Percentiles rank a stretch among this genome's conserved stretches.
Conservation (phyloP, 1,140 invertebrate genomes). For the Drosophila nannoptera region DNA sequence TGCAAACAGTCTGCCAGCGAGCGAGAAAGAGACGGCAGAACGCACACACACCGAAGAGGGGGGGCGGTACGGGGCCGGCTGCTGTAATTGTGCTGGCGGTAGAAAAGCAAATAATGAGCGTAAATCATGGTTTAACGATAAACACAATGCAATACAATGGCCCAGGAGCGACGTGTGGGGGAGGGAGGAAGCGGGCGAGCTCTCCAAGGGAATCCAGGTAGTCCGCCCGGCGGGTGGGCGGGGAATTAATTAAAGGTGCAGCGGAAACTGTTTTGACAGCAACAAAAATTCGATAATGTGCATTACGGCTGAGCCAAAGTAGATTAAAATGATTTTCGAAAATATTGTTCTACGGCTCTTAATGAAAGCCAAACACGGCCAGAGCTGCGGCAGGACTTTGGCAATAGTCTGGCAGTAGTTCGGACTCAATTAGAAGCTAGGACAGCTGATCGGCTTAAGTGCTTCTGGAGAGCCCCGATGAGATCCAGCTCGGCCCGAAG, state of each 20-base stretch:
- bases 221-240: constrained; percentile 8
- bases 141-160: constrained; percentile 41
- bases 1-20: constrained; percentile 24
- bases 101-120: constrained; percentile 68
- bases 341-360: neutral
- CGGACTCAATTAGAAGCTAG: neutral
- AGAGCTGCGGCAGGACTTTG: neutral
- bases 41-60: neutral
- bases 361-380: neutral
- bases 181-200: constrained; percentile 14
- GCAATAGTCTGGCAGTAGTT: neutral
- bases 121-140: constrained; percentile 77
- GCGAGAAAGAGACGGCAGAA: neutral
- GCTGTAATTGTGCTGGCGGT: constrained; percentile 28
- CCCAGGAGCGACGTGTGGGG: constrained; percentile 21
- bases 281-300: constrained; percentile 11
- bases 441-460: too few species aligned
- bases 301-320: neutral
- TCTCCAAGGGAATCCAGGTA: constrained; percentile 44
- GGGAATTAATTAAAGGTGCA: constrained; percentile 36
- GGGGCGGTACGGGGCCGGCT: neutral
- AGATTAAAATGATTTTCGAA: neutral
- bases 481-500: too few species aligned
- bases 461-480: too few species aligned
- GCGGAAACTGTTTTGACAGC: constrained; percentile 27